Evolutionary conservation across 2,113 vertebrate species (phyloP), one percentile per base, ranked within the genome.

Genomic region (Athene noctua): DNA sequence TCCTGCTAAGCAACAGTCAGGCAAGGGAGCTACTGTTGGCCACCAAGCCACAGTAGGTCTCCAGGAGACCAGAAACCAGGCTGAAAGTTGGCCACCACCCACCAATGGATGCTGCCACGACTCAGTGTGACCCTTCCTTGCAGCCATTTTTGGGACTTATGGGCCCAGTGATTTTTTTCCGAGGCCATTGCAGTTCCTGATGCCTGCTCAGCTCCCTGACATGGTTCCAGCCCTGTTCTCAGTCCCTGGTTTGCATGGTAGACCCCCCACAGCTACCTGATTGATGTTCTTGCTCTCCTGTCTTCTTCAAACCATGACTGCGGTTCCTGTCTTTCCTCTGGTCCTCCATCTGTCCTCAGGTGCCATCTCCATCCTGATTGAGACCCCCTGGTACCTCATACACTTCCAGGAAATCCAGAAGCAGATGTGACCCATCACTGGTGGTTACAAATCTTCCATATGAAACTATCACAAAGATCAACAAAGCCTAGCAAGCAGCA

Each of bases 91-190:
- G 13, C 13, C 11, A 40, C 46, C 18, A 71, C 14, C 15, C 22
- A 19, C 11, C 2, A 1, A 3, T 32, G 38, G 49, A 26, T 25
- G 32, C 17, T 82, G 29, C 44, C 44, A 49, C 0, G 0, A 15
- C 22, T 34, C 54, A 32, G 10, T 0, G 4, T 80, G 32, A 5
- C 3, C 8, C 26, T 55, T 59, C 38, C 16, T 32, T 32, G n/a
- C 11, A 58, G 29, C 11, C 1, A 0, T 47, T 19, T 51, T n/a
- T 2, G 1, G 61, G 32, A 34, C 4, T 44, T 29, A n/a, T 15
- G 38, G 88, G 6, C 21, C 10, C 38, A 10, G 58, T 30, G 49
- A 8, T 51, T 25, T 29, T 29, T 65, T 46, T 40, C 77, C 66
- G 54, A 78, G 36, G 30, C 72, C 3, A 0, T 26, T 52, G 36